Evolutionary conservation across 1,140 invertebrate species (phyloP), one percentile per base, ranked within the genome.

Genomic region (Nebria ingens): DNA sequence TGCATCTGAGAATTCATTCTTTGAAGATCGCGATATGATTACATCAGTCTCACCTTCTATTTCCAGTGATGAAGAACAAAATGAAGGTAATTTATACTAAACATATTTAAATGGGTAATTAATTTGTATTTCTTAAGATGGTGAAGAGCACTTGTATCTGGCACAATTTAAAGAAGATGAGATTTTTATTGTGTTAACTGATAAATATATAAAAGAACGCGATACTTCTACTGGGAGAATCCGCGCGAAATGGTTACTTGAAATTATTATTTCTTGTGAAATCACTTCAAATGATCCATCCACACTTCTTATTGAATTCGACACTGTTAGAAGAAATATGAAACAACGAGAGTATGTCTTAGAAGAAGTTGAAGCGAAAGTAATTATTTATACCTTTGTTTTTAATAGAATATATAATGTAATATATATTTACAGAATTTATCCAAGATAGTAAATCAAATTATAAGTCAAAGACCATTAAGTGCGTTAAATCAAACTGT

Each of bases 231-330:
- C 67, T 21, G 71, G 71, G 34, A 80, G 73, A 59, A 71, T 79
- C 0, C 75, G 71, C 61, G 76, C 68, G 2, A 72, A 72, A 58
- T 84, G 82, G 82, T 72, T 76, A 19, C 65, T 77, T 0, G 73
- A 73, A 59, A 75, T 74, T 0, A 61, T 84, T 21, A 65, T 79
- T 51, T 79, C 76, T 2, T 83, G 80, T 58, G 71, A 73, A 53
- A 62, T 62, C 2, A 57, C 69, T 2, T 69, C 58, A 11, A 55
- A 59, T 34, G 63, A 76, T 58, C 67, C 73, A 2, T 70, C 74
- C n/a, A 77, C 73, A 1, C 64, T 84, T 29, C 73, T 77, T 57
- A 71, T 84, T 15, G 76, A 75, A 56, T 84, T 83, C 62, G 79
- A 83, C 60, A 82, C 80, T 1, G 64, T 78, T 15, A 70, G 77